Percentiles rank a stretch among this genome's conserved stretches.
These are phyloP conservation scores for Dendroctonus ponderosae DNA, from an alignment of 1,140 invertebrate species.

Conservation along the genomic window DNA sequence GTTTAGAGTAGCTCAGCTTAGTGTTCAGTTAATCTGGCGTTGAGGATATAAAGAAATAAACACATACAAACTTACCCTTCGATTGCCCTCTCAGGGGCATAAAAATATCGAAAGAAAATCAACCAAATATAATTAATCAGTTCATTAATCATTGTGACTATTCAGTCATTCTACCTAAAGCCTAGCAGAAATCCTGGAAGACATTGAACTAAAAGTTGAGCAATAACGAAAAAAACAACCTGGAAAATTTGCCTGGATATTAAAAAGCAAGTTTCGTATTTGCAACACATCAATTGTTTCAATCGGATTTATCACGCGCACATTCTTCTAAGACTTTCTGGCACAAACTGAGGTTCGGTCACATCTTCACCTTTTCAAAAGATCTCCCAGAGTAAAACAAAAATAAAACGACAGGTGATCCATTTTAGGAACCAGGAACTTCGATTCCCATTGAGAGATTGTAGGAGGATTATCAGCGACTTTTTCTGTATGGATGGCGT, in stretches of 20 bases:
- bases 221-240: slow-evolving; percentile 21
- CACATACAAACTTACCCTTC: slow-evolving; percentile 13
- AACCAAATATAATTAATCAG: slow-evolving; percentile 35
- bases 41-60: neutral
- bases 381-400: neutral
- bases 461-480: no score
- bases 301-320: neutral
- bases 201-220: slow-evolving; percentile 21
- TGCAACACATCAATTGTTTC: neutral
- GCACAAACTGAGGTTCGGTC: slow-evolving; percentile 3
- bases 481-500: no score
- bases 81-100: slow-evolving; percentile 11
- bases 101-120: slow-evolving; percentile 31
- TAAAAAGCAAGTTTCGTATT: slow-evolving; percentile 15
- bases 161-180: slow-evolving; percentile 13
- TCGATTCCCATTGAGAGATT: no score
- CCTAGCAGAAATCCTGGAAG: slow-evolving; percentile 31
- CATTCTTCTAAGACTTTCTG: slow-evolving; percentile 7
- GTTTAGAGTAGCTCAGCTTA: no score
- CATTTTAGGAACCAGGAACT: no score
- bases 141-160: slow-evolving; percentile 29
- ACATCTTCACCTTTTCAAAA: slow-evolving; percentile 5
- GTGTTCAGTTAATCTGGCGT: no score
- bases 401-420: no score
- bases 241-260: slow-evolving; percentile 19